Evolutionary conservation across 2,113 vertebrate genomes (phyloP), one percentile per base, ranked within the genome.

Genomic region (Triplophysa rosa): DNA sequence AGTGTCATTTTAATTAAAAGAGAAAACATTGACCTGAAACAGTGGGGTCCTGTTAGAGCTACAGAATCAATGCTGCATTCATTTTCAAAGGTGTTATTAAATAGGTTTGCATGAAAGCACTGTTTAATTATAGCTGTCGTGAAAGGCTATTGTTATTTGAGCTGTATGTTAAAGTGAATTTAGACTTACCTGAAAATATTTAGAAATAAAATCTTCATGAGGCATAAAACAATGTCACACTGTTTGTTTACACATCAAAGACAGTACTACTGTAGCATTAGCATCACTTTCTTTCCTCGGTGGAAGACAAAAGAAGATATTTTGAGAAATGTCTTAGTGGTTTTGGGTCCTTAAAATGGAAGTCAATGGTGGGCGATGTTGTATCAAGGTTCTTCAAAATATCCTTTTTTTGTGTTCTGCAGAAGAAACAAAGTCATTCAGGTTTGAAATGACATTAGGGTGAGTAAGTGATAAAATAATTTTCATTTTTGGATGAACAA

Each of bases 61-160:
- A 11, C 26, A 68, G 8, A 37, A 26, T 58, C 68, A 56, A 52
- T 52, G 17, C 19, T 3, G 10, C n/a, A 6, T 42, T n/a, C 11
- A 56, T 73, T 61, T 71, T 24, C 24, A 42, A 14, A 62, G 40
- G 16, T 29, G 12, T 74, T 13, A 47, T 74, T 74, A 63, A 74
- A 29, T 17, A n/a, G 58, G n/a, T 74, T 26, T 29, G 72, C 40
- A 49, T 63, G 71, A 63, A 47, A 47, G 45, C 7, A 74, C 71
- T 0, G 4, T 29, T 61, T 74, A 62, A 63, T 63, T 61, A 26
- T 29, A 26, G 71, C 40, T 29, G 45, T 61, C 24, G 13, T 21
- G 33, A 59, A 72, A 17, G n/a, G 16, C 37, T 24, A 72, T 40
- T 62, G 72, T 63, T 61, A 21, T 23, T 16, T 61, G n/a, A 23